Evolutionary conservation across 2,113 vertebrate species (phyloP), one percentile per base, ranked within the genome.

Genomic region (Malaclemys terrapin): DNA sequence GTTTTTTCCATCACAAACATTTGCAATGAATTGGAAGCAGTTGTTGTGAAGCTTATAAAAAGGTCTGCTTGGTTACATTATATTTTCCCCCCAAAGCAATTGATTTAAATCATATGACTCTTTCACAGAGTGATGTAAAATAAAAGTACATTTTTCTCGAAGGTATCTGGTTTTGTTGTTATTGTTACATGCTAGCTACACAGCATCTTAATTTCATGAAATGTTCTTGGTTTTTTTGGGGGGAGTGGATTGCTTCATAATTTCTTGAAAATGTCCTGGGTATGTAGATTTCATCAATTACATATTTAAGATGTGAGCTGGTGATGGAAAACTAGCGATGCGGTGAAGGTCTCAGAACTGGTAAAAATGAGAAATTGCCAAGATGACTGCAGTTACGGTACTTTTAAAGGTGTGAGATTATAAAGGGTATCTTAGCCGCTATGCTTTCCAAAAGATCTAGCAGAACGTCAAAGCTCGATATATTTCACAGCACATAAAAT

Each of bases 1-100:
- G n/a, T 59, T 94, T 65, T 84, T 88, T 92, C 72, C 72, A 92
- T 92, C 86, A 86, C 3, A 56, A 88, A 82, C 38, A 72, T 79
- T 42, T 88, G 38, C 79, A 92, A 79, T 72, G 59, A 6, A 47
- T 20, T 86, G 79, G 62, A 79, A 89, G 84, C 69, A 88, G 50
- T 54, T 93, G 78, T 47, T 93, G 81, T 81, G 38, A 50, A 90
- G 50, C 69, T 83, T 42, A 85, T 56, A 69, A 78, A 88, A 84
- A 56, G 42, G 20, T 76, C 76, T 95, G 57, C 65, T 90, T 62
- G n/a, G 45, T 50, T 54, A 13, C 1, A 0, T 27, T 88, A n/a
- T 76, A 35, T 88, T 88, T 91, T 50, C 52, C 20, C 49, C 57
- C 85, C 22, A 19, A 5, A 47, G 24, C 17, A 25, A 35, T 24